Evolutionary conservation across 2,888 invertebrate species (phyloP).

Genomic region (Parochlus steinenii): DNA sequence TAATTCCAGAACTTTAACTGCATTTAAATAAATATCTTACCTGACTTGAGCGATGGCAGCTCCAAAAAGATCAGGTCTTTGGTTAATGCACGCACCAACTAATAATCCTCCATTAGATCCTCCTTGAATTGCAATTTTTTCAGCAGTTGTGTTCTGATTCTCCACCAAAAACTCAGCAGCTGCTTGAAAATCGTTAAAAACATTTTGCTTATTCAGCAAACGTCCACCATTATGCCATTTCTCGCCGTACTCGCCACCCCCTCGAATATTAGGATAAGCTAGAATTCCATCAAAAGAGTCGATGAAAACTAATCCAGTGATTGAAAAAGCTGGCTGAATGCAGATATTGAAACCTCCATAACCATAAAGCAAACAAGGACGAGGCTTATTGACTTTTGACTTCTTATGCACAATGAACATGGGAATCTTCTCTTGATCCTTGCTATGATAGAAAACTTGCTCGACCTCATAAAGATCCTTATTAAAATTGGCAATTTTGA

Average conservation of each 20-base stretch:
- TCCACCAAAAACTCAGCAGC: slow-evolving; percentile 77
- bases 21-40: slow-evolving; percentile 34
- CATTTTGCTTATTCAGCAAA: slow-evolving; percentile 86
- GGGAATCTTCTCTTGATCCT: slow-evolving; percentile 85
- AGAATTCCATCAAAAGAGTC: slow-evolving; percentile 77
- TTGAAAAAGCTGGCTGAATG: slow-evolving; percentile 77
- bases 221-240: slow-evolving; percentile 93
- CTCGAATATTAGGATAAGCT: slow-evolving; percentile 86
- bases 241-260: slow-evolving; percentile 97
- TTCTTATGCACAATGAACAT: slow-evolving; percentile 86
- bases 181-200: slow-evolving; percentile 88
- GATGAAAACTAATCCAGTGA: slow-evolving; percentile 73
- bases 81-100: slow-evolving; percentile 89
- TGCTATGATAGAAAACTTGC: slow-evolving; percentile 84
- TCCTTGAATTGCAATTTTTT: slow-evolving; percentile 75
- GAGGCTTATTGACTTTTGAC: slow-evolving; percentile 33
- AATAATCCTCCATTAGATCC: slow-evolving; percentile 94
- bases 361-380: slow-evolving; percentile 80
- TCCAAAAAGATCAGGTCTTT: slow-evolving; percentile 86
- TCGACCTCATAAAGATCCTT: slow-evolving; percentile 60
- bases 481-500: slow-evolving; percentile 67
- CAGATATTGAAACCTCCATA: slow-evolving; percentile 96
- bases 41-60: slow-evolving; percentile 90
- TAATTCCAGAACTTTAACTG: neutral
- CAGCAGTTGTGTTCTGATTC: slow-evolving; percentile 59